A percentile compares a stretch with the other conserved stretches of the same genome.
phyloP scores from a whole-genome alignment of 2,888 invertebrate species.

The Melikaiella ostensackeni region DNA sequence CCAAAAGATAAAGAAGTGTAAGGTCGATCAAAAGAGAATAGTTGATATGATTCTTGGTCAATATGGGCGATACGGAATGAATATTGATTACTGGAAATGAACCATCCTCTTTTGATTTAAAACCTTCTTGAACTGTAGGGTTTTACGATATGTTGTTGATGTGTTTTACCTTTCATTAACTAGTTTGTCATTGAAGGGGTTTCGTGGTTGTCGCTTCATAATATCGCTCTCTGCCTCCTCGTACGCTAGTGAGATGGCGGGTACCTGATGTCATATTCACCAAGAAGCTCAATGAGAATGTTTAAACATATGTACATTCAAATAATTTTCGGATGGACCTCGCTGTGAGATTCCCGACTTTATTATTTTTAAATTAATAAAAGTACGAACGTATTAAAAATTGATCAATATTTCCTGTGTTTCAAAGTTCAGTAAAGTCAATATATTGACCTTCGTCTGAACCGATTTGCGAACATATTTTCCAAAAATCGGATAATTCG shows the following conservation, averaged over 20 bases:
- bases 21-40: conserved; percentile 23
- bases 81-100: neutral
- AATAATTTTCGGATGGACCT: conserved; percentile 56
- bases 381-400: too few relatives aligned
- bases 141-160: conserved; percentile 58
- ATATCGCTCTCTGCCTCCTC: conserved; percentile 92
- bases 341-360: conserved; percentile 54
- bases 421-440: too few relatives aligned
- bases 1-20: conserved; percentile 46
- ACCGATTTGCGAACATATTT: too few relatives aligned
- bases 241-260: conserved; percentile 92
- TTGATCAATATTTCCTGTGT: too few relatives aligned
- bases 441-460: too few relatives aligned
- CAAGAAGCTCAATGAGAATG: conserved; percentile 74
- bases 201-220: conserved; percentile 91
- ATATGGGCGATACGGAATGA: neutral
- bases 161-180: conserved; percentile 86
- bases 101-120: conserved; percentile 49
- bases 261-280: conserved; percentile 79
- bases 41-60: neutral
- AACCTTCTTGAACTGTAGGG: conserved; percentile 53
- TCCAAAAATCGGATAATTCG: too few relatives aligned
- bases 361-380: neutral
- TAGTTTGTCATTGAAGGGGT: conserved; percentile 90
- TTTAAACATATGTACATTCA: conserved; percentile 53